A percentile compares a stretch with the other conserved stretches of the same genome.
phyloP scores from a whole-genome alignment of 2,888 invertebrate species.

The Eudemis profundana region DNA sequence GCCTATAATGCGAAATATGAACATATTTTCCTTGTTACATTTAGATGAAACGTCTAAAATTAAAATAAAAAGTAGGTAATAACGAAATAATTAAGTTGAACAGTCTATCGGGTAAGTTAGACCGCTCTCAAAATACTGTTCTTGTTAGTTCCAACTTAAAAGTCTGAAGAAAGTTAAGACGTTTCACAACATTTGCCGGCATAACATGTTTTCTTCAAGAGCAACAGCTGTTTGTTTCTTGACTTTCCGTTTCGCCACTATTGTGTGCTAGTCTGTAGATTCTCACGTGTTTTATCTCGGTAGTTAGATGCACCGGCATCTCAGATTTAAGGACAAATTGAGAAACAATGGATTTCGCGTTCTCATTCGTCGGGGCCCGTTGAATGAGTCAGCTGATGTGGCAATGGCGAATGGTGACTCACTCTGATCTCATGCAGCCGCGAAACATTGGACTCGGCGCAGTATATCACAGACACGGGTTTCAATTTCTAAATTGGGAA shows the following conservation, averaged over 20 bases:
- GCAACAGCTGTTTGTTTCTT: conserved; percentile 40
- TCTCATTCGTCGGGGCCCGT: conserved; percentile 62
- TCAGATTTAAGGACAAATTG: conserved; percentile 66
- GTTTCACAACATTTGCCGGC: conserved; percentile 28
- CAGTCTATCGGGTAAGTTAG: neutral
- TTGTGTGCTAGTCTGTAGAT: conserved; percentile 27
- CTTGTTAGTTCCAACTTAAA: conserved; percentile 18
- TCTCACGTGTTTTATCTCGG: conserved; percentile 42
- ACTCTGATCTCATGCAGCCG: conserved; percentile 68
- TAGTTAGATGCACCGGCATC: conserved; percentile 47
- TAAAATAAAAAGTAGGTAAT: neutral
- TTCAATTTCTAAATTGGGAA: conserved; percentile 20
- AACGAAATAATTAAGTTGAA: neutral
- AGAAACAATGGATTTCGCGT: conserved; percentile 78
- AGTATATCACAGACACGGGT: conserved; percentile 6
- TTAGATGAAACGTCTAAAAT: neutral
- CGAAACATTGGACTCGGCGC: conserved; percentile 62
- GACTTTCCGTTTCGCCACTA: conserved; percentile 43
- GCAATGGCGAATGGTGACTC: conserved; percentile 75
- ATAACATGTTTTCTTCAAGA: conserved; percentile 34
- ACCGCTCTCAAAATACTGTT: conserved; percentile 2
- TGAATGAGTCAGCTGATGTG: conserved; percentile 81
- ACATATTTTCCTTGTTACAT: too few relatives aligned
- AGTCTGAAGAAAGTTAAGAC: conserved; percentile 31
- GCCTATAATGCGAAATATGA: too few relatives aligned